Percentiles rank a stretch among this genome's conserved stretches.
phyloP scores from a whole-genome alignment of 2,797 vertebrate genomes.

The Telmatherina bonti region DNA sequence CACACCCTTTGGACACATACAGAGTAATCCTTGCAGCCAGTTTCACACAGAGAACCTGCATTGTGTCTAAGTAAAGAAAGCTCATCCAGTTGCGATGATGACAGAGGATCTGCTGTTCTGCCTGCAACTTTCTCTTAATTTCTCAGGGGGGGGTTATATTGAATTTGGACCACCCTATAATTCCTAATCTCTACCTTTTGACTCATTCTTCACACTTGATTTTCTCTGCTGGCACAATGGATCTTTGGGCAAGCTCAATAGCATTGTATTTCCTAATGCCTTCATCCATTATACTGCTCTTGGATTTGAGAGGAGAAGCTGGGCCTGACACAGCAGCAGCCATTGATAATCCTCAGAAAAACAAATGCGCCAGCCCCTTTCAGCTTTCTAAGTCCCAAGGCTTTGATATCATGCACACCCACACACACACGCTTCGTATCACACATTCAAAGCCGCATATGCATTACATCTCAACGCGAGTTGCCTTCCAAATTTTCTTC shows the following conservation, averaged over 20 bases:
- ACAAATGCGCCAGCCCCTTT: slow-evolving; percentile 32
- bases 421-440: slow-evolving; percentile 28
- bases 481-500: slow-evolving; percentile 26
- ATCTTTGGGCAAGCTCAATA: slow-evolving; percentile 16
- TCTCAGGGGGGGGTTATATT: slow-evolving; percentile 39
- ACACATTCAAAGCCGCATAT: slow-evolving; percentile 59
- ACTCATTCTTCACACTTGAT: slow-evolving; percentile 26
- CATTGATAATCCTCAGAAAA: slow-evolving; percentile 62
- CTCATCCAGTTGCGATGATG: slow-evolving; percentile 30
- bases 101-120: slow-evolving; percentile 46
- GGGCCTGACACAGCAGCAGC: slow-evolving; percentile 31
- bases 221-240: slow-evolving; percentile 15
- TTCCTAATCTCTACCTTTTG: slow-evolving; percentile 18
- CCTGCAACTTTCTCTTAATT: slow-evolving; percentile 40
- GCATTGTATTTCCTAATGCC: slow-evolving; percentile 21
- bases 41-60: slow-evolving; percentile 54
- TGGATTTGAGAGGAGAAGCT: slow-evolving; percentile 24
- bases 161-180: slow-evolving; percentile 49
- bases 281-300: background rate
- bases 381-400: slow-evolving; percentile 28
- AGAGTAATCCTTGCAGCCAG: slow-evolving; percentile 58
- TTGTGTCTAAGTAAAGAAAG: slow-evolving; percentile 43
- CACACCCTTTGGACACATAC: slow-evolving; percentile 71
- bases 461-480: slow-evolving; percentile 41
- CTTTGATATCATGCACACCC: slow-evolving; percentile 46